Evolutionary conservation across 2,888 invertebrate genomes (phyloP).

Genomic region (Archips crataeganus): DNA sequence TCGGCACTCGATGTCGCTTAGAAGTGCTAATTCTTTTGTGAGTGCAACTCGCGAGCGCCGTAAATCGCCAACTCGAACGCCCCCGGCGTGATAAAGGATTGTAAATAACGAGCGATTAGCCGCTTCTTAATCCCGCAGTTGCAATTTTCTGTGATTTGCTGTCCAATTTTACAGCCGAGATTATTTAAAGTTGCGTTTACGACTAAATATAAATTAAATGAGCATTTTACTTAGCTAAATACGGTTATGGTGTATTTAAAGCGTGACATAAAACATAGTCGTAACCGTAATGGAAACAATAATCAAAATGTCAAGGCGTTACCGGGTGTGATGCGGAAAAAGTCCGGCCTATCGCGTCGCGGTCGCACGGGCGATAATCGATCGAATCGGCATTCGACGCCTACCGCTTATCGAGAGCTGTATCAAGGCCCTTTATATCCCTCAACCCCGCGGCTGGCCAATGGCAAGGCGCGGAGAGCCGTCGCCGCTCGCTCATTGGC

Average conservation of each 20-base stretch:
- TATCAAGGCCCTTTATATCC: slow-evolving; percentile 80
- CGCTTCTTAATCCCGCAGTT: slow-evolving; percentile 69
- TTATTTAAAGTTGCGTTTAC: slow-evolving; percentile 54
- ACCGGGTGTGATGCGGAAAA: slow-evolving; percentile 40
- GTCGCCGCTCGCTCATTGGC: slow-evolving; percentile 72
- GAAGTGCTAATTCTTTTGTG: slow-evolving; percentile 78
- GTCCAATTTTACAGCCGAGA: slow-evolving; percentile 65
- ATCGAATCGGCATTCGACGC: slow-evolving; percentile 77
- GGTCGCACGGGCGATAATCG: slow-evolving; percentile 71
- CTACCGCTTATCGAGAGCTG: slow-evolving; percentile 81
- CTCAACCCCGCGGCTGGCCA: slow-evolving; percentile 76
- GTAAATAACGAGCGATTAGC: slow-evolving; percentile 80
- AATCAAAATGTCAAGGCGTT: slow-evolving; percentile 44
- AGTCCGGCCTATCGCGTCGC: slow-evolving; percentile 47
- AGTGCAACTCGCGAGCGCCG: slow-evolving; percentile 63
- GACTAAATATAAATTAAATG: slow-evolving; percentile 30
- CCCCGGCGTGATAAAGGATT: slow-evolving; percentile 77
- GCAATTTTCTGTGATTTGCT: slow-evolving; percentile 70
- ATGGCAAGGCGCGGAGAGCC: slow-evolving; percentile 63
- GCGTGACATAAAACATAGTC: slow-evolving; percentile 34
- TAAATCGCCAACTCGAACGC: slow-evolving; percentile 74
- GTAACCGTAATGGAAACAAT: slow-evolving; percentile 41
- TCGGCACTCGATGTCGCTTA: slow-evolving; percentile 81
- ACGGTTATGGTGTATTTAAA: background rate
- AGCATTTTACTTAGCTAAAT: background rate